Percentiles rank a stretch among this genome's conserved stretches.
Evolutionary conservation across 2,797 vertebrate species (phyloP).

Genomic region (Oryzias dopingdopingensis): DNA sequence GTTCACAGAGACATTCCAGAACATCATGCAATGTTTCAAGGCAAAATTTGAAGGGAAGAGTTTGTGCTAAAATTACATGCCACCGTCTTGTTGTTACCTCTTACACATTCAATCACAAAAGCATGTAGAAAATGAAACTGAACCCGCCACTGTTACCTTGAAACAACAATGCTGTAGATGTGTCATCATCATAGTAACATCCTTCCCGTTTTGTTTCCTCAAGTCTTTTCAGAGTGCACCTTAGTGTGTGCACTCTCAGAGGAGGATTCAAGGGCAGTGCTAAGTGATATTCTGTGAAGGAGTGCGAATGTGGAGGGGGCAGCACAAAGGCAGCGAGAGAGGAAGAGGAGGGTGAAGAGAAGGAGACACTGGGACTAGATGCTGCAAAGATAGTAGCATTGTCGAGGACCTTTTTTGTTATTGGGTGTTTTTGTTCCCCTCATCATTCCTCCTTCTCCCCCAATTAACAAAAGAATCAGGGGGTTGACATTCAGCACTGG

Average conservation of each 20-base stretch:
- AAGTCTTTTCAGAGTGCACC: slow-evolving; percentile 55
- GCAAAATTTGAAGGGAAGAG: slow-evolving; percentile 36
- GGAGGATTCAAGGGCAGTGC: slow-evolving; percentile 75
- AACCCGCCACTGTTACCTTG: slow-evolving; percentile 38
- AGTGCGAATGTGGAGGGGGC: slow-evolving; percentile 44
- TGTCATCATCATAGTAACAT: slow-evolving; percentile 40
- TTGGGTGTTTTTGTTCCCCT: slow-evolving; percentile 65
- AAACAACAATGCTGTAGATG: slow-evolving; percentile 37
- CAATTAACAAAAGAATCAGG: slow-evolving; percentile 72
- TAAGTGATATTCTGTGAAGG: slow-evolving; percentile 71
- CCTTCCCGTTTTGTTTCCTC: slow-evolving; percentile 51
- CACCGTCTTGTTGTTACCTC: slow-evolving; percentile 38
- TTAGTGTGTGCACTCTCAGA: slow-evolving; percentile 51
- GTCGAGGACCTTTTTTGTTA: slow-evolving; percentile 71
- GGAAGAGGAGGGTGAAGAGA: slow-evolving; percentile 54
- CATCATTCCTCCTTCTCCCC: slow-evolving; percentile 49
- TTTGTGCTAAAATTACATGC: slow-evolving; percentile 10
- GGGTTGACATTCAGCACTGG: slow-evolving; percentile 74
- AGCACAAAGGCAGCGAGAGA: slow-evolving; percentile 52
- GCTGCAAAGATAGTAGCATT: slow-evolving; percentile 65
- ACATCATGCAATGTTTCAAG: slow-evolving; percentile 36
- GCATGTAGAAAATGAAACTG: slow-evolving; percentile 12
- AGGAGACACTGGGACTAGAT: slow-evolving; percentile 62
- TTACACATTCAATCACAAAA: slow-evolving; percentile 22
- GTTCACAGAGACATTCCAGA: slow-evolving; percentile 43